These are phyloP conservation scores for Macroglossus sobrinus DNA, from an alignment of 2,113 vertebrate genomes.

Conservation along the genomic window DNA sequence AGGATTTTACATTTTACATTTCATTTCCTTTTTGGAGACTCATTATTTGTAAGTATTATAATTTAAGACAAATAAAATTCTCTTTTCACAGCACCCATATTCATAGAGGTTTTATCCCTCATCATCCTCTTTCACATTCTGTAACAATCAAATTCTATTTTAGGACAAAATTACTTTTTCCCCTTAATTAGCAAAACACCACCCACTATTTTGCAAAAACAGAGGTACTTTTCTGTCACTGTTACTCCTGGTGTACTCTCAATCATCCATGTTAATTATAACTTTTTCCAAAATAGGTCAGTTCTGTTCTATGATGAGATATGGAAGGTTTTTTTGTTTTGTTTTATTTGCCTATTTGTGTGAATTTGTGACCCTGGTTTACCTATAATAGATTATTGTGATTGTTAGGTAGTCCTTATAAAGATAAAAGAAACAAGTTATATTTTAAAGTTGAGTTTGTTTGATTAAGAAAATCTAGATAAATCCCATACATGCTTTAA, in stretches of 20 bases:
- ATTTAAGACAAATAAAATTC: slow-evolving; percentile 20
- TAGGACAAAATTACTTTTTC: background rate
- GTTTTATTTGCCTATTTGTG: background rate
- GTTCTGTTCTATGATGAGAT: background rate
- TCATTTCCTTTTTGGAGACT: background rate
- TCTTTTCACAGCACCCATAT: background rate
- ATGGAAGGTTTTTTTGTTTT: background rate
- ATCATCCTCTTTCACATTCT: background rate
- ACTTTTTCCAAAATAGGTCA: background rate
- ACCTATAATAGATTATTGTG: background rate
- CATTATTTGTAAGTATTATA: slow-evolving; percentile 23
- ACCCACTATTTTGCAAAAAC: background rate
- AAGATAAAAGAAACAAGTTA: background rate
- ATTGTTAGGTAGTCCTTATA: background rate
- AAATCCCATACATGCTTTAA: background rate
- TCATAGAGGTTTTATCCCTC: background rate
- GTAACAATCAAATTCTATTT: background rate
- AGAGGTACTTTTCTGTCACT: background rate
- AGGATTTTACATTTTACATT: background rate
- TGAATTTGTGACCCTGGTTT: background rate
- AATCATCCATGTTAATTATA: background rate
- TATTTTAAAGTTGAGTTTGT: background rate
- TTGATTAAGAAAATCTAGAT: slow-evolving; percentile 3
- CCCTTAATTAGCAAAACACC: background rate
- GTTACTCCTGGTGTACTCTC: background rate